A percentile compares a stretch with the other conserved stretches of the same genome.
Conservation (phyloP, 2,113 vertebrate species). For the Glareola pratincola region DNA sequence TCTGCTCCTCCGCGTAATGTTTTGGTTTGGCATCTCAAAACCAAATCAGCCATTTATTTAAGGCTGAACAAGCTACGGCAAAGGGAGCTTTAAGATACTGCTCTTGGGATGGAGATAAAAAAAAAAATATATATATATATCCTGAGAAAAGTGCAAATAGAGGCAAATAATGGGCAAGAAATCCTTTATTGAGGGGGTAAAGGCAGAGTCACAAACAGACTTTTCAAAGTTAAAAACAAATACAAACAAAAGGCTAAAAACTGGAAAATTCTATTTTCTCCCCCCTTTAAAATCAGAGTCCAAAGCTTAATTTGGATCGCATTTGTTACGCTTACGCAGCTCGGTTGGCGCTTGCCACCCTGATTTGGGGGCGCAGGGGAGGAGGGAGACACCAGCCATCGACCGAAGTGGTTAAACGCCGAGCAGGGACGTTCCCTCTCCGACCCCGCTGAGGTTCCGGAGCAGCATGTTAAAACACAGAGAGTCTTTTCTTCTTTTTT, state of each 20-base stretch:
- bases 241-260: neutral
- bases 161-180: neutral
- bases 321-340: neutral
- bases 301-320: neutral
- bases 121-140: too few relatives aligned
- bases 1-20: fast-evolving
- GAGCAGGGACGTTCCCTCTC: neutral
- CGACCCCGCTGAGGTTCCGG: neutral
- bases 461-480: slow-evolving; percentile 71
- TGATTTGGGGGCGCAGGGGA: neutral
- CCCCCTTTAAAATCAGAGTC: neutral
- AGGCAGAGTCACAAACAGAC: slow-evolving; percentile 31
- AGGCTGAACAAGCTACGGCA: fast-evolving
- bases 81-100: neutral
- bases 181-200: slow-evolving; percentile 63
- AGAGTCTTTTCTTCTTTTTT: neutral
- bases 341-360: neutral
- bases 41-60: neutral
- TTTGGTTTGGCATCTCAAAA: neutral
- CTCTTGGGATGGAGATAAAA: neutral
- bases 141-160: neutral
- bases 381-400: neutral
- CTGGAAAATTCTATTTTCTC: neutral
- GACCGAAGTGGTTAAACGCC: neutral
- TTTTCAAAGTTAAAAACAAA: slow-evolving; percentile 26